Conservation (phyloP, 2,888 invertebrate species). For the Gandaritis pyraliata region DNA sequence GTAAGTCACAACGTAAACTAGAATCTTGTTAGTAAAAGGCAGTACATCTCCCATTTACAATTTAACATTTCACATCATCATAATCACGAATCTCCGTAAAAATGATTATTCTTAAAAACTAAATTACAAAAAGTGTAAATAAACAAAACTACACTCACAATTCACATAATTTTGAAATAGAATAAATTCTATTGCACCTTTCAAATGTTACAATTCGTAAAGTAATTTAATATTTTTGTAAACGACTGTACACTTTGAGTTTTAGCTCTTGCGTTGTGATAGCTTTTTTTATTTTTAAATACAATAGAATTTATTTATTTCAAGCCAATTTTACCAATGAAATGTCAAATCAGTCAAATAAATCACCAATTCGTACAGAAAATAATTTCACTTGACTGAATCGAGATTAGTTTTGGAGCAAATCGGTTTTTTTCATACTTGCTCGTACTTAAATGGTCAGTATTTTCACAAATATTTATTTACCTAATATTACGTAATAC, state of each 20-base stretch:
- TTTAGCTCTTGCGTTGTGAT: background rate
- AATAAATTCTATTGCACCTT: constrained; percentile 15
- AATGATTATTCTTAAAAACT: constrained; percentile 23
- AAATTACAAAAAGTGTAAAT: constrained; percentile 24
- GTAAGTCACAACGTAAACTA: constrained; percentile 6
- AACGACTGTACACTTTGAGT: background rate
- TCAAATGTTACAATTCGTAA: background rate
- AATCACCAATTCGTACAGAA: background rate
- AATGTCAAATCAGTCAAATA: background rate
- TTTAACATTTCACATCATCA: constrained; percentile 21
- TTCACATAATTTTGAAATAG: background rate
- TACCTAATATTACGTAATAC: constrained; percentile 5
- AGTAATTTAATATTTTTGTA: constrained; percentile 5
- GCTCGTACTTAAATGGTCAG: constrained; percentile 4
- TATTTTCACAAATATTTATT: constrained; percentile 10
- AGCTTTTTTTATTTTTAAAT: background rate
- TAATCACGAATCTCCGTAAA: constrained; percentile 12
- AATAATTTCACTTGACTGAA: background rate
- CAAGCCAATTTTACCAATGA: background rate
- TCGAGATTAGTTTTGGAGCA: background rate
- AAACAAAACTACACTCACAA: constrained; percentile 16
- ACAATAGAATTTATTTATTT: constrained; percentile 13
- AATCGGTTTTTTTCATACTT: background rate
- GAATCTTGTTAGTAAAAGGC: background rate
- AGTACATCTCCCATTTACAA: constrained; percentile 20